phyloP scores from a whole-genome alignment of 2,113 vertebrate genomes.

The Chitala chitala region DNA sequence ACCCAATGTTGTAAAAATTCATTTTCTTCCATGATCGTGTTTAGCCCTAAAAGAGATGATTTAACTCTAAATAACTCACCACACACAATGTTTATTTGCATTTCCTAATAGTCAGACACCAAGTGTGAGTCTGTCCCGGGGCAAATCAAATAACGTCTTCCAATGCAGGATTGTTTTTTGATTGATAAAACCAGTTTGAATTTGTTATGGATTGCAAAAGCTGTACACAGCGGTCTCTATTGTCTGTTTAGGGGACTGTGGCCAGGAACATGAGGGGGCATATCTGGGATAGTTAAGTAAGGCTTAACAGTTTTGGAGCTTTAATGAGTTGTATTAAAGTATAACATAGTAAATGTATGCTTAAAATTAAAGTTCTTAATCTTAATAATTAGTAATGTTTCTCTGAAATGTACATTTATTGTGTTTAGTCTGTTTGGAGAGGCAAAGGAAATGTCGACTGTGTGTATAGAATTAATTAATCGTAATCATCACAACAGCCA shows the following conservation, averaged over 20 bases:
- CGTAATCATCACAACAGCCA: neutral
- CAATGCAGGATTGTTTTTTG: neutral
- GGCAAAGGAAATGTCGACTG: neutral
- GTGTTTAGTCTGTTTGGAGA: neutral
- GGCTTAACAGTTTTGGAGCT: no score
- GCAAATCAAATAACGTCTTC: conserved; percentile 3
- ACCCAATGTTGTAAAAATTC: neutral
- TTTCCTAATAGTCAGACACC: conserved; percentile 7
- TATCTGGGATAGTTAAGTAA: neutral
- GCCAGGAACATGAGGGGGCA: neutral
- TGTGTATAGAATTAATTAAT: neutral
- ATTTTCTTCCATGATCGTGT: neutral
- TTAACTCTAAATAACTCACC: neutral
- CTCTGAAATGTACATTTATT: neutral
- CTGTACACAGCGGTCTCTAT: conserved; percentile 2
- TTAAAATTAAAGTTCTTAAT: neutral
- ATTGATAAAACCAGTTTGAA: neutral
- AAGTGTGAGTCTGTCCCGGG: neutral
- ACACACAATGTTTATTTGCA: neutral
- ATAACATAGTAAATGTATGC: neutral
- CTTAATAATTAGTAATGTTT: no score
- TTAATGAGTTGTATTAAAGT: no score
- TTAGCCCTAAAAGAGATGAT: neutral
- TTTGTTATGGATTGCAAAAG: neutral
- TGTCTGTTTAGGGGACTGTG: neutral